Evolutionary conservation across 2,113 vertebrate species (phyloP).

Genomic region (Mustelus asterias): DNA sequence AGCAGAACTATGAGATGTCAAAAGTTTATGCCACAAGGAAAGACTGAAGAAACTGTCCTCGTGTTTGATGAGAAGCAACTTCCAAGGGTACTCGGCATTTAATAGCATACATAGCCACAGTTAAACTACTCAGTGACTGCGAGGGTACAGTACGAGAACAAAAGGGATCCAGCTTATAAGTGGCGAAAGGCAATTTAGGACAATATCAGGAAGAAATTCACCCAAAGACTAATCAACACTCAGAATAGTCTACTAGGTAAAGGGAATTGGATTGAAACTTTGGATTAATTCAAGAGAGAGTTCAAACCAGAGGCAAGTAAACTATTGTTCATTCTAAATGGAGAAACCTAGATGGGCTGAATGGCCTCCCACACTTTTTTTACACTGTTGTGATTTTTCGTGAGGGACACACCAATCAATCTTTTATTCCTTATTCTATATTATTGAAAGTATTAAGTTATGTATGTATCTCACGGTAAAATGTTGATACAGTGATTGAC

Average conservation of each 20-base stretch:
- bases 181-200: background rate
- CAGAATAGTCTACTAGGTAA: background rate
- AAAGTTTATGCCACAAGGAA: background rate
- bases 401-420: background rate
- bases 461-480: background rate
- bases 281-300: background rate
- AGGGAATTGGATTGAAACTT: background rate
- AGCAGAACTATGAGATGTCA: background rate
- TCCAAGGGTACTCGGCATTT: background rate
- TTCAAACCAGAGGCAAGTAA: background rate
- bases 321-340: background rate
- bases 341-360: background rate
- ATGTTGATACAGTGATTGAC: background rate
- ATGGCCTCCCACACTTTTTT: background rate
- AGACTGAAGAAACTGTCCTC: background rate
- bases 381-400: background rate
- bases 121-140: background rate
- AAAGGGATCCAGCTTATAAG: background rate
- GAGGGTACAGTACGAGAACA: background rate
- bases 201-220: background rate
- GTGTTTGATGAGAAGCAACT: background rate
- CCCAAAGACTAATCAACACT: background rate
- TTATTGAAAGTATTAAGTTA: too few relatives aligned
- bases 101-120: background rate
- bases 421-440: background rate